Base-by-base conservation (phyloP, 2,797 vertebrate species). In the Darevskia mixta region DNA sequence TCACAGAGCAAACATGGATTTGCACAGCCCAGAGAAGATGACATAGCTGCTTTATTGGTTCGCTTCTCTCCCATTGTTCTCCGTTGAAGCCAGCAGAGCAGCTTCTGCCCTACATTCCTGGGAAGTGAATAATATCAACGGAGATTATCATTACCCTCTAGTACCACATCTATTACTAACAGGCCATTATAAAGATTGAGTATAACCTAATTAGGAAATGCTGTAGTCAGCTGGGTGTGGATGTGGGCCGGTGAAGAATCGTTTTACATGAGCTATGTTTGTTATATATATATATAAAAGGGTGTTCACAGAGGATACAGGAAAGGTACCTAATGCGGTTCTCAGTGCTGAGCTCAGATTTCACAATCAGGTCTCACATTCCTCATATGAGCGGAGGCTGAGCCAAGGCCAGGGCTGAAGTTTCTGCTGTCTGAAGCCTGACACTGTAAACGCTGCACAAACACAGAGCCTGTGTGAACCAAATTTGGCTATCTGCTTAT, bases 121-220 rank as follows among this genome's bases (percentile, higher is more conserved):
- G 95, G 95, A 95, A 95, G 85, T 97, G 97, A 97, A 97, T 97
- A 97, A 97, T 96, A 97, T 95, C 95, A 91, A 95, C 92, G 90
- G 94, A 96, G 96, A 97, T 97, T 97, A 97, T 78, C 32, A 97
- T 97, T 97, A 97, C 78, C 32, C 95, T 97, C 89, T 95, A 95
- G 95, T 94, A 93, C 96, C 95, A 95, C 95, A 95, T 96, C 95
- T 96, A 95, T 96, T 96, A 96, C 93, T 91, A 93, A 93, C 94
- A 95, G 92, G 94, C 88, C 83, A 86, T 95, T 94, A 94, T 88
- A 95, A 94, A 95, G 93, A 93, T 94, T 92, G 96, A 95, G 93
- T 96, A 95, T 96, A 95, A 92, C 97, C 97, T 97, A 97, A 97
- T 97, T 97, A 97, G 97, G 97, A 97, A 97, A 96, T 96, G 95